These are phyloP conservation scores for Calidris pugnax DNA, from an alignment of 2,113 vertebrate genomes.

Conservation along the genomic window DNA sequence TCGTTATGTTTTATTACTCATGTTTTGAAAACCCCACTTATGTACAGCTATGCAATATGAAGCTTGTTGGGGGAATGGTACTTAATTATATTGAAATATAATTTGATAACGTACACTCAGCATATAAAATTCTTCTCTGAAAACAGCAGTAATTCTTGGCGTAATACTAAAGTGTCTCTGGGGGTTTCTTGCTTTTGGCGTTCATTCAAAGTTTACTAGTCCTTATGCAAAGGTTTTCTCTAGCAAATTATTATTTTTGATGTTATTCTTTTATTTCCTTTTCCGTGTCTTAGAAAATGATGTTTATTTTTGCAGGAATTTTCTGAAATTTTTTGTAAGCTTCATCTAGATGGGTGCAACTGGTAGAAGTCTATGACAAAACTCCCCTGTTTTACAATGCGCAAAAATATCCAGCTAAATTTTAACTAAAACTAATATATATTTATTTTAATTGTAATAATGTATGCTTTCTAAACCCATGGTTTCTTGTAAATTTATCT, in stretches of 20 bases:
- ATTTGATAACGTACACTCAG: background rate
- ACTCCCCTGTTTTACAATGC: fast-evolving
- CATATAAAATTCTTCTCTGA: background rate
- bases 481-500: background rate
- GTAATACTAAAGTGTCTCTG: background rate
- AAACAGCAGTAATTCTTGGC: background rate
- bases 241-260: background rate
- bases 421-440: background rate
- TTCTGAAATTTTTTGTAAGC: background rate
- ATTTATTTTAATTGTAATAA: background rate
- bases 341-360: background rate
- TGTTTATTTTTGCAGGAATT: background rate
- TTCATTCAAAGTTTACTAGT: background rate
- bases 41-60: background rate
- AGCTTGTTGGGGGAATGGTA: background rate
- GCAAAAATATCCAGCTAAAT: background rate
- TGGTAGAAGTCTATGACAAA: background rate
- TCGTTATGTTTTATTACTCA: background rate
- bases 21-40: background rate
- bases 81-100: background rate
- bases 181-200: background rate
- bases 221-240: background rate
- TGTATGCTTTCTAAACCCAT: background rate
- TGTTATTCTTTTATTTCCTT: background rate
- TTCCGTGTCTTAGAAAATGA: background rate